Percentiles rank a stretch among this genome's conserved stretches.
phyloP scores from a whole-genome alignment of 2,888 invertebrate genomes.

The Agrotis ipsilon region DNA sequence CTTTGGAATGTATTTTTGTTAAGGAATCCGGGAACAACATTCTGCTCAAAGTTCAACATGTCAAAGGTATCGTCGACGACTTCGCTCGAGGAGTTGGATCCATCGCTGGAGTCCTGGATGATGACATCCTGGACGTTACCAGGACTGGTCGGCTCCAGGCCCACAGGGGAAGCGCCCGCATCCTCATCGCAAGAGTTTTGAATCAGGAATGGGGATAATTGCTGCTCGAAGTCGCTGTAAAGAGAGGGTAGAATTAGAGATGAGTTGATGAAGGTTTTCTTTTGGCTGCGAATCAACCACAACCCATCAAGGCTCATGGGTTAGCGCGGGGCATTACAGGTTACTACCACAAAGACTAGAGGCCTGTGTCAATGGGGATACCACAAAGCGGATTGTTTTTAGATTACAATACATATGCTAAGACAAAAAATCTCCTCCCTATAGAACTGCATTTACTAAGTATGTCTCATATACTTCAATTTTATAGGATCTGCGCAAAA shows the following conservation, averaged over 20 bases:
- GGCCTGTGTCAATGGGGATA: no score
- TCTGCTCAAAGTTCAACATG: slow-evolving; percentile 85
- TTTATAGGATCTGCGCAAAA: neutral
- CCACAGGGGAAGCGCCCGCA: slow-evolving; percentile 64
- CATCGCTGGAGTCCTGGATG: slow-evolving; percentile 79
- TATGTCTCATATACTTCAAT: neutral
- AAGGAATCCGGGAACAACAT: slow-evolving; percentile 86
- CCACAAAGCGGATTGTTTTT: no score
- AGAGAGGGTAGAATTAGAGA: neutral
- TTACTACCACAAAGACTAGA: no score
- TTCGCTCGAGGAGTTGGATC: slow-evolving; percentile 76
- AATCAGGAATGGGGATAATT: slow-evolving; percentile 90
- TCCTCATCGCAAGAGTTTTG: slow-evolving; percentile 87
- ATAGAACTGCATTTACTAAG: neutral
- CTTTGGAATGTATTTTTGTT: slow-evolving; percentile 87
- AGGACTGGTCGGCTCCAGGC: slow-evolving; percentile 79
- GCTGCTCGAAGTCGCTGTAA: slow-evolving; percentile 90
- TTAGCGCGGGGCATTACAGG: no score
- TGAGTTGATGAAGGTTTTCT: neutral
- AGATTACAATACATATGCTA: no score
- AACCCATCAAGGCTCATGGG: no score
- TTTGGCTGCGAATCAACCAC: neutral
- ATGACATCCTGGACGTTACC: slow-evolving; percentile 79
- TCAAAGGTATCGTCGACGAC: slow-evolving; percentile 80
- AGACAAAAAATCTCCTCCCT: neutral